These are phyloP conservation scores for Orthonychiurus folsomi DNA, from an alignment of 2,888 invertebrate species.

Conservation along the genomic window DNA sequence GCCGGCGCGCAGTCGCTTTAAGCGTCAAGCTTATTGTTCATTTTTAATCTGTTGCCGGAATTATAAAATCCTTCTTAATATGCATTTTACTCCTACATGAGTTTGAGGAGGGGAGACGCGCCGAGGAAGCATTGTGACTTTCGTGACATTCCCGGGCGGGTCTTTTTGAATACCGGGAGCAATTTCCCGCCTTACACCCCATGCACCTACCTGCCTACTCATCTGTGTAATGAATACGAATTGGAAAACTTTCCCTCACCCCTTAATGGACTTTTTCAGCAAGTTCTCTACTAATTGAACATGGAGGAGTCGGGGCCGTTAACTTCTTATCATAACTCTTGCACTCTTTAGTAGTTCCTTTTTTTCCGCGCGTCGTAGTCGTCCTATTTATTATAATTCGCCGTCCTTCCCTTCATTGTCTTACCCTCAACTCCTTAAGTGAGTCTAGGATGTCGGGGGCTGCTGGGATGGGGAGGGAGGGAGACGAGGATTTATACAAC, in stretches of 20 bases:
- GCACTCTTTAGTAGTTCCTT: not conserved
- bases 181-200: not conserved
- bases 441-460: no score
- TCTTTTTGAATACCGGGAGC: no score
- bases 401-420: not conserved
- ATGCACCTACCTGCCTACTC: slow-evolving; percentile 12
- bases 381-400: no score
- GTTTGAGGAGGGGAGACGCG: no score
- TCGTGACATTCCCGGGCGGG: not conserved
- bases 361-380: no score
- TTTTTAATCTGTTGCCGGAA: slow-evolving; percentile 11
- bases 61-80: slow-evolving; percentile 9
- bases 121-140: not conserved
- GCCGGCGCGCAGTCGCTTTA: not conserved
- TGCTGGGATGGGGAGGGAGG: no score
- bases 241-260: slow-evolving; percentile 11
- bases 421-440: no score
- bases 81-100: no score
- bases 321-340: not conserved
- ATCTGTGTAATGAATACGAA: slow-evolving; percentile 15
- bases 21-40: slow-evolving; percentile 4
- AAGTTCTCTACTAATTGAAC: slow-evolving; percentile 7
- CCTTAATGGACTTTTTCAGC: slow-evolving; percentile 13
- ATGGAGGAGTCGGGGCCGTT: not conserved
- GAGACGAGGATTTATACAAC: not conserved